Evolutionary conservation across 2,797 vertebrate genomes (phyloP), one percentile per base, ranked within the genome.

Genomic region (Rachycentron canadum): DNA sequence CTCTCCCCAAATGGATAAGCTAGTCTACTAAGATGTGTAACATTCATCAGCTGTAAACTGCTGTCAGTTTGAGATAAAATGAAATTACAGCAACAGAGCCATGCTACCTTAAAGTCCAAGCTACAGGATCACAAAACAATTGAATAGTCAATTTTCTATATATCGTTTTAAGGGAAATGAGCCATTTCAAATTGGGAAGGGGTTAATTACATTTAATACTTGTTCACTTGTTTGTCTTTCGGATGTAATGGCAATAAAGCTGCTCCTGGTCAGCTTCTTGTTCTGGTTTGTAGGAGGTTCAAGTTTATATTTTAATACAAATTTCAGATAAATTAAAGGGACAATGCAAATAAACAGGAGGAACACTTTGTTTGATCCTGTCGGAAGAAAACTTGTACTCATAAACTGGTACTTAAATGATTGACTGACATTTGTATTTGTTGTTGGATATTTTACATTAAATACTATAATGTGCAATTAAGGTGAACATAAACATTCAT

Each of bases 41-140:
- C 97, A 96, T 95, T 97, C 97, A 97, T 95, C 95, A 96, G 97
- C 95, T 94, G 95, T 94, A 95, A 92, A 95, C 92, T 95, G 97
- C 96, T 95, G 96, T 95, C 95, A 95, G 96, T 94, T 92, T 91
- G 85, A 91, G 88, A 95, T 92, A 79, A 95, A 94, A 93, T 82
- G 85, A 95, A 94, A 96, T 85, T 92, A 96, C 95, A 96, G 94
- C 95, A 95, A 97, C 87, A 95, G 95, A 97, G 96, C 97, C 97
- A 98, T 98, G 96, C 97, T 97, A 98, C 97, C 97, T 98, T 98
- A 98, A 98, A 98, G 96, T 96, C 97, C 96, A 97, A 96, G 96
- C 97, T 97, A 97, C 93, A 88, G 93, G 94, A 95, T 94, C 90
- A 96, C 96, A 96, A 91, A 89, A 85, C 79, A 80, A 85, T 43